Percentiles rank a stretch among this genome's conserved stretches.
Conservation (phyloP, 2,888 invertebrate genomes). For the Oegoconia quadripuncta region DNA sequence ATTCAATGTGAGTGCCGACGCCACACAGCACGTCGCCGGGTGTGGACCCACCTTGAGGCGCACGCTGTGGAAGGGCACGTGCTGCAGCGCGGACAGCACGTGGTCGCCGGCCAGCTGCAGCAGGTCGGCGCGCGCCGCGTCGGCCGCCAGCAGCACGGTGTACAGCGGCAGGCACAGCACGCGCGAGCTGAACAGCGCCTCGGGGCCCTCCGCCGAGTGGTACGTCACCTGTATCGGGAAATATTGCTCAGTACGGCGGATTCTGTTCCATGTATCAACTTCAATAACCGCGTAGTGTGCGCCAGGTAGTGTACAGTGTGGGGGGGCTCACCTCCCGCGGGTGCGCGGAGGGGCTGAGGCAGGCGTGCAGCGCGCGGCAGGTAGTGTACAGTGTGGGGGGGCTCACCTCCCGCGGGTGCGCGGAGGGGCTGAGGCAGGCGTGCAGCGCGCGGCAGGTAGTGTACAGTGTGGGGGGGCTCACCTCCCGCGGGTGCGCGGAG, state of each 20-base stretch:
- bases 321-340: conserved; percentile 80
- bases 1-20: no score
- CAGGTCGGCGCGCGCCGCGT: conserved; percentile 83
- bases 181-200: conserved; percentile 80
- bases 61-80: conserved; percentile 71
- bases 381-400: no score
- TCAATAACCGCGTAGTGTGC: not conserved
- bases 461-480: no score
- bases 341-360: no score
- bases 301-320: conserved; percentile 14
- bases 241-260: no score
- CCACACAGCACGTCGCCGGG: no score
- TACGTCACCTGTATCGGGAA: conserved; percentile 85
- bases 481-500: no score
- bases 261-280: not conserved
- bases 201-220: conserved; percentile 57
- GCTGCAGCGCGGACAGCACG: conserved; percentile 66
- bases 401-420: no score
- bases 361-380: no score
- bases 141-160: conserved; percentile 88
- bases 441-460: no score
- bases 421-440: no score
- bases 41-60: conserved; percentile 40
- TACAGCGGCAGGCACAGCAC: conserved; percentile 92
- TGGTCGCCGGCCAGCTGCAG: conserved; percentile 82